Conservation (phyloP, 2,113 vertebrate genomes). For the western clawed frog (Xenopus tropicalis) region UCB_Xtro_10.0 CM004443.2:36898001-36898500, state of each 20-base stretch:
- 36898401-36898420: conserved; percentile 25
- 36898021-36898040: too few relatives aligned
- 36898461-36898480: not conserved
- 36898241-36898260: too few relatives aligned
- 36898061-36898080: too few relatives aligned
- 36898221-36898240: too few relatives aligned
- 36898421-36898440: conserved; percentile 25
- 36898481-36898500: conserved; percentile 26
- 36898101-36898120: conserved; percentile 16
- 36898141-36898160: not conserved
- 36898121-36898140: conserved; percentile 6
- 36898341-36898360: conserved; percentile 45
- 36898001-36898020: too few relatives aligned
- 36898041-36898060: too few relatives aligned
- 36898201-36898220: too few relatives aligned
- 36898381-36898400: conserved; percentile 47
- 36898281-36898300: conserved; percentile 12
- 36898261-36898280: not conserved
- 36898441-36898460: not conserved
- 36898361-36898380: conserved; percentile 39
- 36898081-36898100: not conserved
- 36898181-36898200: conserved; percentile 26
- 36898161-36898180: conserved; percentile 15
- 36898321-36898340: conserved; percentile 38
- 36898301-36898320: conserved; percentile 9